Percentiles rank a stretch among this genome's conserved stretches.
Evolutionary conservation across 2,888 invertebrate genomes (phyloP).

Genomic region (Spisula subtruncata): DNA sequence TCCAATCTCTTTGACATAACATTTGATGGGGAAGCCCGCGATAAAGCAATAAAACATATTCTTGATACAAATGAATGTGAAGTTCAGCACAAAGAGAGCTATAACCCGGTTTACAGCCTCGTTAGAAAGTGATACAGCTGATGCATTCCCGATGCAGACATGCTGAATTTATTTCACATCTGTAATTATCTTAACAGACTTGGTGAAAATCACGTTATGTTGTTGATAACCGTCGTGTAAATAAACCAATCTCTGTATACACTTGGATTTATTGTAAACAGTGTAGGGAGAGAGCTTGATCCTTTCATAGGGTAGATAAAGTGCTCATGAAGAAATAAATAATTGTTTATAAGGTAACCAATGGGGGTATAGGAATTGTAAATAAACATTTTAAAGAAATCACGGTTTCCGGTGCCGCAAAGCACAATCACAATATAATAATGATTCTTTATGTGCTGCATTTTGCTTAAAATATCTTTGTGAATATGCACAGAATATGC

Average conservation of each 20-base stretch:
- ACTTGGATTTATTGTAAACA: not conserved
- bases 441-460: too few relatives aligned
- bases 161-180: slow-evolving; percentile 33
- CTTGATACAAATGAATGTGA: slow-evolving; percentile 45
- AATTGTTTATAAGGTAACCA: slow-evolving; percentile 11
- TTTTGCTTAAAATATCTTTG: too few relatives aligned
- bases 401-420: too few relatives aligned
- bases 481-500: too few relatives aligned
- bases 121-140: slow-evolving; percentile 47
- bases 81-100: slow-evolving; percentile 39
- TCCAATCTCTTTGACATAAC: slow-evolving; percentile 10
- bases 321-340: slow-evolving; percentile 20
- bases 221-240: slow-evolving; percentile 42
- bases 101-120: slow-evolving; percentile 43
- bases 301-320: not conserved
- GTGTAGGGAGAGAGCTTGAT: not conserved
- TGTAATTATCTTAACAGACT: slow-evolving; percentile 43
- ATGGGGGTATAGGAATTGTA: not conserved
- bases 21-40: not conserved
- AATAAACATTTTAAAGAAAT: too few relatives aligned
- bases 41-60: slow-evolving; percentile 42
- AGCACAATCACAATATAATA: too few relatives aligned
- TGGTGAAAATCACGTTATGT: slow-evolving; percentile 26
- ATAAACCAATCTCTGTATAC: slow-evolving; percentile 33
- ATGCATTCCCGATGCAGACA: slow-evolving; percentile 39